These are phyloP conservation scores for Pongo abelii DNA, from an alignment of 2,113 vertebrate genomes.

Conservation along the genomic window DNA sequence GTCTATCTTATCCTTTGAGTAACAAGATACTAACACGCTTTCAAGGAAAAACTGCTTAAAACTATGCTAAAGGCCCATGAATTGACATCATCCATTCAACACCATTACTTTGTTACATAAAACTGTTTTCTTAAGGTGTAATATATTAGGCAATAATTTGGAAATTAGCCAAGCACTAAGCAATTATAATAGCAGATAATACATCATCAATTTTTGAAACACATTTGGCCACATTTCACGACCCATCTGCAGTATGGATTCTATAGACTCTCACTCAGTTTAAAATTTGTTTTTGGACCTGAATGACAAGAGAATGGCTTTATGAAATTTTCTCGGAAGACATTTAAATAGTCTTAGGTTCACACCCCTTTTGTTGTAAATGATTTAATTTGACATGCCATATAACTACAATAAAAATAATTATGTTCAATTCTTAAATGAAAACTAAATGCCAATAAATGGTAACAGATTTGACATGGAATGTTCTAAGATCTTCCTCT, in stretches of 20 bases:
- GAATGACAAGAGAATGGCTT: slow-evolving; percentile 55
- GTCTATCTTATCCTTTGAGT: slow-evolving; percentile 84
- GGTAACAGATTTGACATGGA: slow-evolving; percentile 64
- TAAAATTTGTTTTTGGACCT: slow-evolving; percentile 53
- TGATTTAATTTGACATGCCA: slow-evolving; percentile 62
- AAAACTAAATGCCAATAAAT: slow-evolving; percentile 71
- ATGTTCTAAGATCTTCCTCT: slow-evolving; percentile 43
- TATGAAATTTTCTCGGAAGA: slow-evolving; percentile 62
- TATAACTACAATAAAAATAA: slow-evolving; percentile 62
- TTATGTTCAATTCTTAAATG: slow-evolving; percentile 46
- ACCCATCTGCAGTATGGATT: slow-evolving; percentile 74
- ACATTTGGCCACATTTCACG: slow-evolving; percentile 70
- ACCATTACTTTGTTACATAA: slow-evolving; percentile 77
- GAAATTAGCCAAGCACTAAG: slow-evolving; percentile 82
- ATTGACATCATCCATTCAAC: slow-evolving; percentile 81
- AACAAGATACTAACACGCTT: slow-evolving; percentile 85
- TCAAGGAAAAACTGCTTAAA: slow-evolving; percentile 81
- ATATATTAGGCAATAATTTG: slow-evolving; percentile 81
- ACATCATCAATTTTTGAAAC: slow-evolving; percentile 77
- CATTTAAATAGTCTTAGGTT: slow-evolving; percentile 67
- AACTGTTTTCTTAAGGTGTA: slow-evolving; percentile 82
- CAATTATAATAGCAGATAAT: slow-evolving; percentile 84
- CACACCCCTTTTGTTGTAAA: slow-evolving; percentile 47
- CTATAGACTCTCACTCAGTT: slow-evolving; percentile 12
- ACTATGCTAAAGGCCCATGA: slow-evolving; percentile 84